phyloP scores from a whole-genome alignment of 1,140 invertebrate genomes.

The Piezodorus guildinii region DNA sequence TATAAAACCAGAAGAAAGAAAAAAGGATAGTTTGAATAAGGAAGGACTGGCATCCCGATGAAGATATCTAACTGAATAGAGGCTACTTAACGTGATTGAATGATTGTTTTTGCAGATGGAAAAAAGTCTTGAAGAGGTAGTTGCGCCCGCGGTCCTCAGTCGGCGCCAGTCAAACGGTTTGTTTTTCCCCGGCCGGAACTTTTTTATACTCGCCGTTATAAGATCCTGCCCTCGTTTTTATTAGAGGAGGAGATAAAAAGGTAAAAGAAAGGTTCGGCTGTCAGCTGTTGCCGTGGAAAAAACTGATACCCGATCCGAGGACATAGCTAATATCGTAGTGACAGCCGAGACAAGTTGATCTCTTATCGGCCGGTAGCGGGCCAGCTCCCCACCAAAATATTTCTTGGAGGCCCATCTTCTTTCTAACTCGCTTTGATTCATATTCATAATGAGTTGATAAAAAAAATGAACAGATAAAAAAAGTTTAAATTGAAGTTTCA shows the following conservation, averaged over 20 bases:
- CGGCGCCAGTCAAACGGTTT: constrained; percentile 10
- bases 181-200: background rate
- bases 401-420: background rate
- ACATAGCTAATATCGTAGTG: constrained; percentile 14
- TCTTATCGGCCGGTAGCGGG: constrained; percentile 11
- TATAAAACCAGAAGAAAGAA: too few species aligned
- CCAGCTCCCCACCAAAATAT: background rate
- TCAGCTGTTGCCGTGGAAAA: constrained; percentile 12
- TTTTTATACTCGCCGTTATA: constrained; percentile 10
- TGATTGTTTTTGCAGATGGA: too few species aligned
- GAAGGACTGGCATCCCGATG: too few species aligned
- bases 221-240: constrained; percentile 9
- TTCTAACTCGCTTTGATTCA: background rate
- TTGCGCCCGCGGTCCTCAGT: background rate
- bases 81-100: too few species aligned
- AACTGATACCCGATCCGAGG: constrained; percentile 11
- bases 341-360: constrained; percentile 12
- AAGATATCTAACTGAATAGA: too few species aligned
- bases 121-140: too few species aligned
- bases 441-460: too few species aligned
- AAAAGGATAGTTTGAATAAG: too few species aligned
- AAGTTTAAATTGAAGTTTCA: too few species aligned
- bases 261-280: constrained; percentile 4
- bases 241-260: background rate
- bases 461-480: too few species aligned